phyloP scores from a whole-genome alignment of 2,888 invertebrate genomes.

The Drosophila anomalipes region DNA sequence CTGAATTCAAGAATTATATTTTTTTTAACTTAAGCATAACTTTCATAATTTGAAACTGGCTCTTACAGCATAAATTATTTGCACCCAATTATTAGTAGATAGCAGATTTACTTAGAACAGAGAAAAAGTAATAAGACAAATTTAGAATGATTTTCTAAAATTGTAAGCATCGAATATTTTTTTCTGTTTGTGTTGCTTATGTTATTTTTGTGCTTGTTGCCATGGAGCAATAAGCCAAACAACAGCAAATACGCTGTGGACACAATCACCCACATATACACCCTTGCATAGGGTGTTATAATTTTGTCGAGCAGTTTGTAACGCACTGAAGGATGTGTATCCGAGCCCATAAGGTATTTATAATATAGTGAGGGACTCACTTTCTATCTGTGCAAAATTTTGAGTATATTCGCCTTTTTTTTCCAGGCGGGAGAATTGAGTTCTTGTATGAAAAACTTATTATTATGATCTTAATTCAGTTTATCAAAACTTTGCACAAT shows the following conservation, averaged over 20 bases:
- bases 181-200: conserved; percentile 20
- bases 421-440: no score
- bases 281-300: neutral
- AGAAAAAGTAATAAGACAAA: conserved; percentile 27
- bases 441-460: no score
- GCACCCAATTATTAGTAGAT: neutral
- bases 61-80: neutral
- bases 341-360: no score
- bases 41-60: neutral
- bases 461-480: neutral
- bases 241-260: conserved; percentile 4
- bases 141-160: conserved; percentile 41
- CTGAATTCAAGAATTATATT: neutral
- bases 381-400: no score
- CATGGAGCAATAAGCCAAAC: conserved; percentile 46
- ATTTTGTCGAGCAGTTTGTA: neutral
- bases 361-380: no score
- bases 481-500: neutral
- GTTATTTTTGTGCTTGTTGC: conserved; percentile 38
- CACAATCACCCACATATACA: conserved; percentile 2
- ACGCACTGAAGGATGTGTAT: no score
- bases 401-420: no score
- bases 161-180: conserved; percentile 21
- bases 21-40: neutral
- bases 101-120: conserved; percentile 17